phyloP scores from a whole-genome alignment of 1,140 invertebrate species.

The Saccostrea cuccullata region DNA sequence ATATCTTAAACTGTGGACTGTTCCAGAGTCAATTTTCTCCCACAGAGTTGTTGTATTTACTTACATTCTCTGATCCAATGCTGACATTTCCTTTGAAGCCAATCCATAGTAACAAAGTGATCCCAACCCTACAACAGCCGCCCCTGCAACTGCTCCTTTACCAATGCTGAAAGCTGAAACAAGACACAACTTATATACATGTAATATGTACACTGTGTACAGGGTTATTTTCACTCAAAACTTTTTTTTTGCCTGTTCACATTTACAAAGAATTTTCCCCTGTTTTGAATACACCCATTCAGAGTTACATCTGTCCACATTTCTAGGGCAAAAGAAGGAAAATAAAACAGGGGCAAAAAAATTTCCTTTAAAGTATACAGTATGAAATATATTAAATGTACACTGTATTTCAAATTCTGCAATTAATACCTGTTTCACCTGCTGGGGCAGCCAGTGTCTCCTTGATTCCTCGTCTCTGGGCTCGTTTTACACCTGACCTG shows the following conservation, averaged over 20 bases:
- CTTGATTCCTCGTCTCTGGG: conserved; percentile 72
- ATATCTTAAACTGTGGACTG: too few relatives aligned
- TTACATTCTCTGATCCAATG: not conserved
- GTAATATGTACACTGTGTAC: too few relatives aligned
- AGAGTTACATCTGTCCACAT: too few relatives aligned
- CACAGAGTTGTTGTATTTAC: not conserved
- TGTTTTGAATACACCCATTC: too few relatives aligned
- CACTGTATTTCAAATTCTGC: too few relatives aligned
- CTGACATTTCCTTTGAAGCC: conserved; percentile 5
- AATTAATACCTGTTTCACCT: conserved; percentile 80
- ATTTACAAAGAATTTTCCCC: too few relatives aligned
- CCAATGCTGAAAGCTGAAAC: conserved; percentile 90
- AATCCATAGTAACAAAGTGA: conserved; percentile 96
- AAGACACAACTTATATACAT: not conserved
- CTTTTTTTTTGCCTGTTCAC: too few relatives aligned
- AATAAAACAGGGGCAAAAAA: too few relatives aligned
- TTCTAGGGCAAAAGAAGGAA: too few relatives aligned
- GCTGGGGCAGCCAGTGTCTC: conserved; percentile 80
- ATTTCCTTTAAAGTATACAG: too few relatives aligned
- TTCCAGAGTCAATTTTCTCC: not conserved
- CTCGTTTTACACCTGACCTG: conserved; percentile 55
- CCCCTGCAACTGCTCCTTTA: conserved; percentile 91
- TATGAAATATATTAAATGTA: too few relatives aligned
- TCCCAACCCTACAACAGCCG: conserved; percentile 92
- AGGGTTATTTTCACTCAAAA: too few relatives aligned